A percentile compares a stretch with the other conserved stretches of the same genome.
Evolutionary conservation across 2,888 invertebrate species (phyloP).

Genomic region (Andrena trimmerana): DNA sequence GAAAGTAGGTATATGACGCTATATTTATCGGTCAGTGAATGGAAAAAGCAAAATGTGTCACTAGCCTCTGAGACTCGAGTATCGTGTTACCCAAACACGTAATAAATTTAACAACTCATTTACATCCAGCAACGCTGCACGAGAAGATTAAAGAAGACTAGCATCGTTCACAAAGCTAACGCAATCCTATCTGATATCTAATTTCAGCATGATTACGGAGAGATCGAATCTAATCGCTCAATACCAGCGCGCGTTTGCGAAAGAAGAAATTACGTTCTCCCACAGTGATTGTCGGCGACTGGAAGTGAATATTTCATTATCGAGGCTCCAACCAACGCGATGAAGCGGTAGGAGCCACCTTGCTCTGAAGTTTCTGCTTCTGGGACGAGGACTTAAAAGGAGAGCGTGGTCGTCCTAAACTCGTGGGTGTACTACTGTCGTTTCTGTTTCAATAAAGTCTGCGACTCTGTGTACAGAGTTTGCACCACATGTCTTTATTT

Average conservation of each 20-base stretch:
- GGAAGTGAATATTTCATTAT: slow-evolving; percentile 42
- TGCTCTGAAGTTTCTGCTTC: slow-evolving; percentile 37
- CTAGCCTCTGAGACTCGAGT: not conserved
- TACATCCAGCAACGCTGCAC: not conserved
- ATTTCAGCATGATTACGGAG: slow-evolving; percentile 3
- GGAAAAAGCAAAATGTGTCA: not conserved
- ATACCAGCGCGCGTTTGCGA: slow-evolving; percentile 4
- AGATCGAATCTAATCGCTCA: not conserved
- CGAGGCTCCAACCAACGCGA: slow-evolving; percentile 17
- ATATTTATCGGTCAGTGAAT: not conserved
- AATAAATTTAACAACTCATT: slow-evolving; percentile 17
- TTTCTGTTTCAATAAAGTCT: slow-evolving; percentile 34
- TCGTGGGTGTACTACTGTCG: slow-evolving; percentile 50
- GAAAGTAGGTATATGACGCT: not conserved
- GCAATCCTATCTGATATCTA: not conserved
- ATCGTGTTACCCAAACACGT: slow-evolving; percentile 15
- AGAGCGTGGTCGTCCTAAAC: slow-evolving; percentile 50
- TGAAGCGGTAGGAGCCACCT: slow-evolving; percentile 25
- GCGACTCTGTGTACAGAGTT: not conserved
- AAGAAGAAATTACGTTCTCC: slow-evolving; percentile 16
- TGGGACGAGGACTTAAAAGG: slow-evolving; percentile 60
- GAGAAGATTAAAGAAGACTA: not conserved
- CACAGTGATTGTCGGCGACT: slow-evolving; percentile 18
- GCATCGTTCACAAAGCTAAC: not conserved
- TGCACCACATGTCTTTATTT: not conserved